A percentile compares a stretch with the other conserved stretches of the same genome.
Conservation (phyloP, 2,888 invertebrate species). For the Cordylochernes scorpioides region DNA sequence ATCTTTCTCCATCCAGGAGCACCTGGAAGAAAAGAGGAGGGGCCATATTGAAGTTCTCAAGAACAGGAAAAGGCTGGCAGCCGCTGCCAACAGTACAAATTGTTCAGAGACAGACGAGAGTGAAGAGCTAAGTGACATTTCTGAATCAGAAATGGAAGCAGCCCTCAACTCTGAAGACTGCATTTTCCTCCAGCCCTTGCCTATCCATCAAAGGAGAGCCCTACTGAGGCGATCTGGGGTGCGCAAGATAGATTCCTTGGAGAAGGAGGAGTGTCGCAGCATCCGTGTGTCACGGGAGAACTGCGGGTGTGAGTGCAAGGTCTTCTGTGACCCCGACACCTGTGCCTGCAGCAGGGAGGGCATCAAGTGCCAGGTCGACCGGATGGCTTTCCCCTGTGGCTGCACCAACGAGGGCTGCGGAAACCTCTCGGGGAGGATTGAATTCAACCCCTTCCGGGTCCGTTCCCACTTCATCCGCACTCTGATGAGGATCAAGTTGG, state of each 20-base stretch:
- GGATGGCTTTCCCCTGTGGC: constrained; percentile 83
- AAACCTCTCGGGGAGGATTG: constrained; percentile 70
- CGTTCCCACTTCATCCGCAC: constrained; percentile 91
- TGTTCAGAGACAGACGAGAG: constrained; percentile 15
- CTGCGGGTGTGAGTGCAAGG: constrained; percentile 75
- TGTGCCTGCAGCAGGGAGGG: constrained; percentile 82
- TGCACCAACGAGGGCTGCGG: constrained; percentile 80
- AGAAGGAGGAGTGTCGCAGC: constrained; percentile 77
- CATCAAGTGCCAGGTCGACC: constrained; percentile 87
- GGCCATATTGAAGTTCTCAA: constrained; percentile 43
- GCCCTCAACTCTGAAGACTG: no score
- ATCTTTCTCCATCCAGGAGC: constrained; percentile 57
- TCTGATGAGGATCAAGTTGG: constrained; percentile 63
- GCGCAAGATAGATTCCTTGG: constrained; percentile 64
- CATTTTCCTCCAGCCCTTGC: constrained; percentile 65
- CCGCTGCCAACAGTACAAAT: no score
- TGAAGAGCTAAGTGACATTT: constrained; percentile 17
- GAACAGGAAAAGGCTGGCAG: no score
- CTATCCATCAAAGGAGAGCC: constrained; percentile 62
- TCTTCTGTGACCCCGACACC: constrained; percentile 76
- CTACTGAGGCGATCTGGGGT: constrained; percentile 73
- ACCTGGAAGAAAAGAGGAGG: constrained; percentile 52
- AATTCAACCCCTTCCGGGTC: constrained; percentile 82
- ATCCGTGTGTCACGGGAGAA: constrained; percentile 45
- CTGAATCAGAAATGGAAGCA: constrained; percentile 54